Conservation (phyloP, 2,113 vertebrate genomes). For the Plestiodon gilberti region DNA sequence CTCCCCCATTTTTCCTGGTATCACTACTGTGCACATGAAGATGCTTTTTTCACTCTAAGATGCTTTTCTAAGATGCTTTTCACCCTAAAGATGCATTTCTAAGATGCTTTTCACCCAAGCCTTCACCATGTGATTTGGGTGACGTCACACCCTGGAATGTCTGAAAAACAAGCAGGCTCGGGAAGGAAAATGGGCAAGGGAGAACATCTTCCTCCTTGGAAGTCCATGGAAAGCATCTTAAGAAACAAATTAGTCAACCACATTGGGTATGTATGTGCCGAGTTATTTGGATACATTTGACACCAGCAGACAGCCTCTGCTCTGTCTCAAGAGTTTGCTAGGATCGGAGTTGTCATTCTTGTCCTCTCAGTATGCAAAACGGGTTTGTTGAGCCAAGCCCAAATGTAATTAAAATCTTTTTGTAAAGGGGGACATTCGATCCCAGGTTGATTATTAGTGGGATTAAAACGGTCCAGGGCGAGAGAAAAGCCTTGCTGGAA, state of each 20-base stretch:
- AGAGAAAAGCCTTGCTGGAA: background rate
- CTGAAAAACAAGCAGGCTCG: background rate
- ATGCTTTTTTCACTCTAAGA: no score
- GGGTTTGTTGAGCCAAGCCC: background rate
- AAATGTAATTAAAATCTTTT: slow-evolving; percentile 36
- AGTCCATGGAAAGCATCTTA: background rate
- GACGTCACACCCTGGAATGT: background rate
- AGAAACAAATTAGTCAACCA: background rate
- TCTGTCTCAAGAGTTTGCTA: background rate
- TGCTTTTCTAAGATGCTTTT: no score
- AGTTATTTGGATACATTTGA: no score
- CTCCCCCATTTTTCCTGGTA: no score
- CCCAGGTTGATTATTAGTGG: slow-evolving; percentile 29
- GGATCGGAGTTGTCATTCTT: slow-evolving; percentile 13
- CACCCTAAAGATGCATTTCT: no score
- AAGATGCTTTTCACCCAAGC: no score
- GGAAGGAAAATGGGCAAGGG: background rate
- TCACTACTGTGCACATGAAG: no score
- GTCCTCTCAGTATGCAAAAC: background rate
- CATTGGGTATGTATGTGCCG: background rate
- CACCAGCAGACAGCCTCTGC: background rate
- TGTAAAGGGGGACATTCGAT: slow-evolving; percentile 7
- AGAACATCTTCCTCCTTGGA: background rate
- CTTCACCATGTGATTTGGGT: no score
- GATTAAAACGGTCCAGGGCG: slow-evolving; percentile 23